Base-by-base conservation (phyloP, 2,797 vertebrate genomes). In the Cryptoblepharus egeriae region DNA sequence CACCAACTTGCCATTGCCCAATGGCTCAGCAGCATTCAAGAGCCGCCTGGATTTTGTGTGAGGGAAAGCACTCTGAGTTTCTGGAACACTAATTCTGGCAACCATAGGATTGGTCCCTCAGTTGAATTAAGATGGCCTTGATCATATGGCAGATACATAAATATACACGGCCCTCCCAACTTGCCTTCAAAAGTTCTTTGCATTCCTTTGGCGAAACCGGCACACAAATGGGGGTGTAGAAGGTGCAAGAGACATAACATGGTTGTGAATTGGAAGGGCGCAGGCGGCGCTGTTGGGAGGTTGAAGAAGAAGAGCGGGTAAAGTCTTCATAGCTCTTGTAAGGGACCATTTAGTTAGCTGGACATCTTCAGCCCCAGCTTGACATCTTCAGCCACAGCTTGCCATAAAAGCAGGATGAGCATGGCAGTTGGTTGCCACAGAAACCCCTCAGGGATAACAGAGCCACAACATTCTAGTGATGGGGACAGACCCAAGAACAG, bases 291-390 rank as follows among this genome's bases (percentile, higher is more conserved):
- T 24, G 61, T 18, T 30, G 64, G 2, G 37, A 70, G 52, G 39
- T 32, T 39, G 65, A 49, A 16, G 58, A 37, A 8, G 82, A 68
- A 49, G 63, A 5, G 3, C 61, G 70, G 70, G 76, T 60, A 58
- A 84, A 84, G 82, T 84, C 77, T 24, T 79, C 82, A 74, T 84
- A 49, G 82, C 82, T 84, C 76, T 49, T 79, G 76, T 68, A 74
- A 49, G 82, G 82, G 70, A 74, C 65, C 82, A 84, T 84, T 58
- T 58, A 58, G 57, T 58, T 52, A 39, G 65, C 37, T 30, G 69
- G 60, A 71, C 82, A 84, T 79, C 82, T 73, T 83, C 58, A 61
- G 30, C 70, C 65, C 74, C 61, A 52, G 15, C 63, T 35, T 73
- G 52, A 28, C 57, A 58, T 79, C 82, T 73, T 83, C 58, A 61